Conservation (phyloP, 2,797 vertebrate species). For the Enteromius unitaeniatus region DNA sequence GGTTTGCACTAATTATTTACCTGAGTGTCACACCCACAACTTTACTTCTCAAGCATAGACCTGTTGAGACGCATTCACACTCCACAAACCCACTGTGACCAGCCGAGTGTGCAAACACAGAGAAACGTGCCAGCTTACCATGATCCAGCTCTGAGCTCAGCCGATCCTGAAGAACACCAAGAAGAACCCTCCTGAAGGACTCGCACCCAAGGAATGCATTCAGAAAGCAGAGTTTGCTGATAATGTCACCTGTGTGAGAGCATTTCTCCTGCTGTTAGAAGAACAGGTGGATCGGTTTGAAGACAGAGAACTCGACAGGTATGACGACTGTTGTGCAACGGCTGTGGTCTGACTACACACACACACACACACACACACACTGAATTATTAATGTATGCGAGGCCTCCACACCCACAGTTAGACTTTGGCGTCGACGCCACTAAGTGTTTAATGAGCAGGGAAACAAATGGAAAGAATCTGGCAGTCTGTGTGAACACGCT, state of each 20-base stretch:
- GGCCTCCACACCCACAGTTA: constrained; percentile 14
- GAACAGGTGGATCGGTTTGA: not conserved
- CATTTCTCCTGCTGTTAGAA: not conserved
- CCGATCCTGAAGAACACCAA: constrained; percentile 2
- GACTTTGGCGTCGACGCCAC: constrained; percentile 8
- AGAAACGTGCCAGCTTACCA: constrained; percentile 20
- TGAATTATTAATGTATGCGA: constrained; percentile 17
- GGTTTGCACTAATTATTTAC: constrained; percentile 17
- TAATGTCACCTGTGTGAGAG: not conserved
- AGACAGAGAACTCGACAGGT: not conserved
- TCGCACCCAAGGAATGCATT: not conserved
- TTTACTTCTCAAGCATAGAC: constrained; percentile 5
- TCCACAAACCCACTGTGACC: not conserved
- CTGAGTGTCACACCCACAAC: constrained; percentile 27
- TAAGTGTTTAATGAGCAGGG: not conserved
- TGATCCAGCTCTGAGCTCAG: constrained; percentile 6
- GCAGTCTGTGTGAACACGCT: not conserved
- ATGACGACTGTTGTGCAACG: constrained; percentile 23
- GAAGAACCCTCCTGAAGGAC: not conserved
- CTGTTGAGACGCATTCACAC: not conserved
- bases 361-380: not conserved
- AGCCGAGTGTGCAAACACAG: not conserved
- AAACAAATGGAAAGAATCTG: not conserved
- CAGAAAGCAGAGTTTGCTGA: not conserved
- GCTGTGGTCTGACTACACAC: constrained; percentile 6